A percentile compares a stretch with the other conserved stretches of the same genome.
phyloP scores from a whole-genome alignment of 1,140 invertebrate species.

The Halesus radiatus region DNA sequence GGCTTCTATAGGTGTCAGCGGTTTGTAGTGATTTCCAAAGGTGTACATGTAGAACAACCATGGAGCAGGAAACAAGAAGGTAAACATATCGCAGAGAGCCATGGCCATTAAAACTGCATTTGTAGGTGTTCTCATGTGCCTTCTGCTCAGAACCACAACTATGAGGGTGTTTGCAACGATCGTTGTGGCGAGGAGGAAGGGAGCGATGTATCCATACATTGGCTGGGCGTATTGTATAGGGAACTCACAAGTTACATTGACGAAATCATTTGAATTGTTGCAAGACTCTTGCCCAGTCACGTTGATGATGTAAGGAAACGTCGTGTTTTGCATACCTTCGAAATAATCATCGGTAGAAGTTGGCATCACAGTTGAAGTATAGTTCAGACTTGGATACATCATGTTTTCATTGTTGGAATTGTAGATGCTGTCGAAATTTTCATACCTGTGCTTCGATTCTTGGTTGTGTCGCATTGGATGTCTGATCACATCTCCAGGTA shows the following conservation, averaged over 20 bases:
- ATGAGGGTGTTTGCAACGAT: conserved; percentile 93
- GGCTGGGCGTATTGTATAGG: conserved; percentile 78
- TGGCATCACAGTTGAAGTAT: not conserved
- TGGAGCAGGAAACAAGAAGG: conserved; percentile 88
- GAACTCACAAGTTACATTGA: conserved; percentile 77
- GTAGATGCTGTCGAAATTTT: conserved; percentile 35
- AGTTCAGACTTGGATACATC: conserved; percentile 16
- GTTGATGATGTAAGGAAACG: conserved; percentile 18
- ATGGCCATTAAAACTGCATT: conserved; percentile 91
- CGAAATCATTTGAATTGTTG: conserved; percentile 61
- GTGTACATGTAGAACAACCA: conserved; percentile 93
- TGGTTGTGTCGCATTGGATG: conserved; percentile 36
- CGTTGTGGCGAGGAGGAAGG: conserved; percentile 88
- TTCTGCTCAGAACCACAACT: conserved; percentile 81
- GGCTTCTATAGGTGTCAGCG: conserved; percentile 78
- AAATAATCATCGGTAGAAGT: not conserved
- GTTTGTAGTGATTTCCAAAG: conserved; percentile 86
- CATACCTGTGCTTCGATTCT: conserved; percentile 35
- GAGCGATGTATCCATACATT: conserved; percentile 85
- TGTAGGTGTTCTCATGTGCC: conserved; percentile 86
- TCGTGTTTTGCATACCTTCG: conserved; percentile 14
- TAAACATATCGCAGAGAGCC: conserved; percentile 94
- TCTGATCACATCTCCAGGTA: conserved; percentile 13
- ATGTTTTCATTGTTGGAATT: conserved; percentile 33
- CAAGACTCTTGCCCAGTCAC: conserved; percentile 6